Evolutionary conservation across 2,797 vertebrate genomes (phyloP), one percentile per base, ranked within the genome.

Genomic region (Jordanella pulchra): DNA sequence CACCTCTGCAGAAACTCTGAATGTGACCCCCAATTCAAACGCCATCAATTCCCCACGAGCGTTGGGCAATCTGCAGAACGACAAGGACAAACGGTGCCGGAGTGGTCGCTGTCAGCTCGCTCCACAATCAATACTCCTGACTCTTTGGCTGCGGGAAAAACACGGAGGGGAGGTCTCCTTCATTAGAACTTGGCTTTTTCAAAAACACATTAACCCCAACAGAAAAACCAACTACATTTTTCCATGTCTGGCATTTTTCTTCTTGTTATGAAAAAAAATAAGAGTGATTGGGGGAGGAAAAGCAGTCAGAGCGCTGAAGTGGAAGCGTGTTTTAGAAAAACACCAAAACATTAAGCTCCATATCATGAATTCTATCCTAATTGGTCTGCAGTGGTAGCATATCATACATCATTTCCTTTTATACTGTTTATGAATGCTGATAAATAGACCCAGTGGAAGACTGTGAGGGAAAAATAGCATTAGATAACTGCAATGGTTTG

Each of bases 81-180:
- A 70, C 72, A 73, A 85, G 86, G 79, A 83, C 87, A 73, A 70
- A 73, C 54, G 51, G 75, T 67, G 71, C 83, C 67, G 72, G 28
- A 76, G 10, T 27, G 73, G 79, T 18, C 69, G 68, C 79, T 71
- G 78, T 84, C 84, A 77, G 71, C 12, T 12, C 1, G 30, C 56
- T 61, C 18, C 68, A 27, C 78, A 56, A 83, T 89, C 84, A 77
- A 85, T 84, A 83, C 73, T 14, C 54, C 60, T 51, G 30, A 68
- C 53, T 80, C 67, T 64, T 30, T 51, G 50, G 61, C 63, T 76
- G 63, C 17, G 39, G 45, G 18, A 18, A 39, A 23, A 80, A 82
- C 69, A 78, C 75, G 50, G 67, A 76, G 67, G 61, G 56, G 76
- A 67, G 65, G 63, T 55, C 23, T 60, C 69, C 51, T 5, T 58